Evolutionary conservation across 2,113 vertebrate genomes (phyloP), one percentile per base, ranked within the genome.

Genomic region (Tangachromis dhanisi): DNA sequence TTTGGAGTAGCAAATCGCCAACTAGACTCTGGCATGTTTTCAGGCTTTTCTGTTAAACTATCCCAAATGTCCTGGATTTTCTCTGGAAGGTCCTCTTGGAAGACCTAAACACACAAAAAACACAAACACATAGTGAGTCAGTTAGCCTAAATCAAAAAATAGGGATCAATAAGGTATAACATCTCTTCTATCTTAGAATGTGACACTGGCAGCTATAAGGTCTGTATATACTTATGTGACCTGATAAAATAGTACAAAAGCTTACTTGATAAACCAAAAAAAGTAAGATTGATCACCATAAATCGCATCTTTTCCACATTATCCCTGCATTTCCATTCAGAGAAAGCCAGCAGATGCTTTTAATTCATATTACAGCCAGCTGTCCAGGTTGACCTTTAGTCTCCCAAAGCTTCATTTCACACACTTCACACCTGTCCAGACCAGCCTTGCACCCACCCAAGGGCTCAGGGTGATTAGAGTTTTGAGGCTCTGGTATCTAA

Each of bases 1-100:
- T 97, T 97, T 0, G 97, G 97, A 35, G 93, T 89, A 26, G 91
- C 96, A 10, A 63, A 87, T 76, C 92, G 93, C 95, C 94, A 93
- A 84, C 85, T 92, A 73, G 92, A 87, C 55, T 92, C 85, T 13
- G 89, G 92, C 19, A 94, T 83, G 51, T 76, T 83, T 29, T 94
- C 79, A 5, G 89, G 59, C 9, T 93, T 92, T 12, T 88, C 89
- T 53, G 95, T 96, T 89, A 97, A 87, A 31, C 45, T 59, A 21
- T 94, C 88, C 90, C 90, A 91, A 33, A 96, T 95, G n/a, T 96
- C 85, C 33, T 95, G 85, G 45, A 96, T 88, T 2, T 51, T 53
- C 31, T 95, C 94, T 89, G 96, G 94, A 79, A 88, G 88, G 14
- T 95, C 95, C 57, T 84, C 85, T 93, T 96, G 88, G 53, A 95